phyloP scores from a whole-genome alignment of 2,888 invertebrate genomes.

The Laothoe populi region DNA sequence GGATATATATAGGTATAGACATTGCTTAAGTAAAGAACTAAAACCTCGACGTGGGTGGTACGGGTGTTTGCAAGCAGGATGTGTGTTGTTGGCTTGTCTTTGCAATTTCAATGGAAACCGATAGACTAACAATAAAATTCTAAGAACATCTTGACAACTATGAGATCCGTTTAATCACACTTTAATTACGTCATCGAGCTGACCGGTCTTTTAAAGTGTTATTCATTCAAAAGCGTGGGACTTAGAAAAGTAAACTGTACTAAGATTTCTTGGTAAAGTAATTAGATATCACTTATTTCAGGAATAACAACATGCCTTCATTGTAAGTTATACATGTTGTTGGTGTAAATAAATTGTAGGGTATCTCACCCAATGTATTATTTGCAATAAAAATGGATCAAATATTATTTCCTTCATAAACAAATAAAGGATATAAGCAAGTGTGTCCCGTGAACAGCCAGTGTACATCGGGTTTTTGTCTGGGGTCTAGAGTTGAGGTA shows the following conservation, averaged over 20 bases:
- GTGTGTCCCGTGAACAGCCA: too few species aligned
- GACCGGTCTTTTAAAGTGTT: not conserved
- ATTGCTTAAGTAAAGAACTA: not conserved
- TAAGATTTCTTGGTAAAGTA: not conserved
- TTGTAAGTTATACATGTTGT: not conserved
- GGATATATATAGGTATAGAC: too few species aligned
- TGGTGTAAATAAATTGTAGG: not conserved
- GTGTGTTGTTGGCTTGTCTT: not conserved
- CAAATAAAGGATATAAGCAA: too few species aligned
- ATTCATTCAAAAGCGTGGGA: not conserved
- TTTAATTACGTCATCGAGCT: conserved; percentile 2
- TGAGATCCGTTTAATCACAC: conserved; percentile 16
- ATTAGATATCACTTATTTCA: not conserved
- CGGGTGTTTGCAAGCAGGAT: conserved; percentile 1
- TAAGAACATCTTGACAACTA: conserved; percentile 18
- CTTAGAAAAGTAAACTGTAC: not conserved
- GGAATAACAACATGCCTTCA: not conserved
- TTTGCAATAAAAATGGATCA: too few species aligned
- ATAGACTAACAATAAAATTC: conserved; percentile 7
- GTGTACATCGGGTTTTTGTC: too few species aligned
- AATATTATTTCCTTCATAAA: too few species aligned
- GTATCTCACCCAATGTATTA: too few species aligned
- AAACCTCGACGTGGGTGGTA: not conserved
- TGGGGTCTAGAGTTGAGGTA: too few species aligned
- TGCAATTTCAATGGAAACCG: conserved; percentile 1